Evolutionary conservation across 2,113 vertebrate genomes (phyloP).

Genomic region (Brachyhypopomus occidentalis): DNA sequence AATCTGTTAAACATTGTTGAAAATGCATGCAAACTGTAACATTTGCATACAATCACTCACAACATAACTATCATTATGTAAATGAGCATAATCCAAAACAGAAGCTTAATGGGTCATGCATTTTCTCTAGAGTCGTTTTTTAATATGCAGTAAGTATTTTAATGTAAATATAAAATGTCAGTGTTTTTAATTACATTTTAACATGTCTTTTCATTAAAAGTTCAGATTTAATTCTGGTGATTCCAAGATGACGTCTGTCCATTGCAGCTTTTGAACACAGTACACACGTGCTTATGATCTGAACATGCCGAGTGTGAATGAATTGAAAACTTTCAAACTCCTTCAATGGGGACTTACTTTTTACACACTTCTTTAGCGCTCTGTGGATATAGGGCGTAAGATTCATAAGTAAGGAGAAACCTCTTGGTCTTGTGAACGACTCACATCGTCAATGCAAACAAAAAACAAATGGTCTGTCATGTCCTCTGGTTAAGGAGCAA

Average conservation of each 20-base stretch:
- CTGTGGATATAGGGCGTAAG: constrained; percentile 67
- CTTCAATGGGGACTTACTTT: constrained; percentile 79
- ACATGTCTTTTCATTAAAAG: no score
- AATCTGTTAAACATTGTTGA: no score
- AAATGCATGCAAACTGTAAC: no score
- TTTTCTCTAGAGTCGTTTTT: background rate
- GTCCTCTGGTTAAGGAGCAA: constrained; percentile 12
- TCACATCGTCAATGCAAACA: constrained; percentile 25
- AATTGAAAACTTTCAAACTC: background rate
- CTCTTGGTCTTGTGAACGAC: constrained; percentile 44
- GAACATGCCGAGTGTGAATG: constrained; percentile 18
- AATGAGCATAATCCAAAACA: background rate
- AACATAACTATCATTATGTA: background rate
- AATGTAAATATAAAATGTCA: background rate
- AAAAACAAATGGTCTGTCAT: background rate
- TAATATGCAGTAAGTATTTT: background rate
- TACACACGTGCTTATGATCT: background rate
- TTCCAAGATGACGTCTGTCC: no score
- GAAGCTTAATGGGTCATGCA: background rate
- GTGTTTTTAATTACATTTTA: no score
- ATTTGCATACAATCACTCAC: no score
- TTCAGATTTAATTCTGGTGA: no score
- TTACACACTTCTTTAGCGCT: constrained; percentile 83
- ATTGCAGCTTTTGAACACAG: no score
- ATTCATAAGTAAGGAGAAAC: constrained; percentile 18